Evolutionary conservation across 2,797 vertebrate genomes (phyloP), one percentile per base, ranked within the genome.

Genomic region (Pteropus rufus): DNA sequence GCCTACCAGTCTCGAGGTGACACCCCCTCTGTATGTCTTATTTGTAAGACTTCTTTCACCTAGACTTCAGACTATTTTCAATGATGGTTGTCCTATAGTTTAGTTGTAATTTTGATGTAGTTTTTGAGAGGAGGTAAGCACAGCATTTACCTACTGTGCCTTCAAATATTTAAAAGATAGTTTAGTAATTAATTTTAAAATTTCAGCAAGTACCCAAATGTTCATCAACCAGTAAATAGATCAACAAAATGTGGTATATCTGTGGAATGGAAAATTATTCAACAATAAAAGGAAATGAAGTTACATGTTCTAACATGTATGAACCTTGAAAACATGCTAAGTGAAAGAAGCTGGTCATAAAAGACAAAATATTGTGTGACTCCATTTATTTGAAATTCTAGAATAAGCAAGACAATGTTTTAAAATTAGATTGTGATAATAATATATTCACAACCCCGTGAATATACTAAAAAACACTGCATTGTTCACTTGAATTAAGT

Each of bases 111-210:
- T 49, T 49, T 49, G 49, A 49, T 49, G 49, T 49, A 49, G 49
- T 49, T 49, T 49, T 49, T 49, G 49, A 16, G 49, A 49, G 49
- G 49, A 49, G 15, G 49, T 15, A 49, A 49, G 49, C 49, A 49
- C 49, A 49, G 15, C 49, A 49, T 49, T 49, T 49, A 49, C 49
- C 4, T 49, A 49, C 49, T 16, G 49, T 49, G 15, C 49, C 49
- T 16, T 49, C 18, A 67, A 67, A 58, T 36, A 58, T 67, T 67
- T 75, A 15, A 83, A 75, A 75, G 4, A 9, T 26, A 75, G 34
- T 23, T 34, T 69, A n/a, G 39, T 86, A 89, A 86, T 39, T 85
- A 56, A 58, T 58, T 92, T 23, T 10, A 58, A 69, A 49, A 79
- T 24, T 69, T 69, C 19, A 49, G 4, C 18, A 21, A 39, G 52